Conservation (phyloP, 2,888 invertebrate genomes). For the Plagodis pulveraria region DNA sequence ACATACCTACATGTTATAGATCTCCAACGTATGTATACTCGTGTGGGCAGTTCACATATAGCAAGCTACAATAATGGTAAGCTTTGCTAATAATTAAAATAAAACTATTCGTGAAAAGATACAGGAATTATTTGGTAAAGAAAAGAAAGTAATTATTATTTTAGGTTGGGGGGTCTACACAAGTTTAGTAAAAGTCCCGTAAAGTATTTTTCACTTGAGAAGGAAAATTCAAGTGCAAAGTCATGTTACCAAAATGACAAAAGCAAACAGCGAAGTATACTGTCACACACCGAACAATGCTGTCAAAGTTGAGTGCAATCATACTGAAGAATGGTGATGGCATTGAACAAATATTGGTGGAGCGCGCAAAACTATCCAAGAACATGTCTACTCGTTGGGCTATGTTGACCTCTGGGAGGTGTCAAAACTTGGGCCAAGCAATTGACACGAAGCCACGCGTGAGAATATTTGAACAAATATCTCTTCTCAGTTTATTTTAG, state of each 20-base stretch:
- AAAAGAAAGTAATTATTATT: no score
- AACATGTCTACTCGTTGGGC: constrained; percentile 26
- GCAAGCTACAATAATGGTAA: no score
- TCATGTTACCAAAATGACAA: constrained; percentile 21
- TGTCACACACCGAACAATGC: constrained; percentile 40
- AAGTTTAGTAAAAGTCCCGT: constrained; percentile 2
- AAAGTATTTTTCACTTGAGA: constrained; percentile 13
- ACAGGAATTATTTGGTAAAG: no score
- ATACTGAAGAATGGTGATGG: constrained; percentile 51
- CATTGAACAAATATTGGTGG: constrained; percentile 69
- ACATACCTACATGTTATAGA: no score
- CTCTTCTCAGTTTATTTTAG: constrained; percentile 76
- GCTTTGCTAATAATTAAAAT: no score
- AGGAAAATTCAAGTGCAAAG: constrained; percentile 24
- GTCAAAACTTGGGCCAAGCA: constrained; percentile 74
- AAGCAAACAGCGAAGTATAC: constrained; percentile 21
- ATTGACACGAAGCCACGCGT: constrained; percentile 77
- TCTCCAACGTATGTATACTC: no score
- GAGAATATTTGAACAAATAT: constrained; percentile 82
- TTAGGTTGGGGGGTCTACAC: no score
- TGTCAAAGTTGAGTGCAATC: constrained; percentile 53
- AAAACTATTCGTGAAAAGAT: no score
- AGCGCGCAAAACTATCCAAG: constrained; percentile 65
- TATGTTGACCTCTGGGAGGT: constrained; percentile 73
- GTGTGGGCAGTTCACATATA: no score